Conservation (phyloP, 2,888 invertebrate genomes). For the Gibbula magus region DNA sequence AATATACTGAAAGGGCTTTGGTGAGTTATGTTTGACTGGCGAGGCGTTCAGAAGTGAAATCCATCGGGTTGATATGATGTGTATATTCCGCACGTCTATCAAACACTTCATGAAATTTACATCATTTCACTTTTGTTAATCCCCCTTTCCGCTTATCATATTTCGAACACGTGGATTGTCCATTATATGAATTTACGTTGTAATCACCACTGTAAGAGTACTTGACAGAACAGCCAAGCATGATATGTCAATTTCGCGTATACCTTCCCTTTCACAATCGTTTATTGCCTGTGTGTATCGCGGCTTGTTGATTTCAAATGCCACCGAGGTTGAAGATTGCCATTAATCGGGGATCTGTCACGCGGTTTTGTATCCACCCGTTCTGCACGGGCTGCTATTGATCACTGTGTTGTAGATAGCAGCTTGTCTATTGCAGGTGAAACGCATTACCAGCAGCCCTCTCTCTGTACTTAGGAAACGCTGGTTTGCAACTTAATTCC, state of each 20-base stretch:
- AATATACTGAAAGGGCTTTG: too few species aligned
- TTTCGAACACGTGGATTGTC: neutral
- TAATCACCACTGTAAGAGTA: neutral
- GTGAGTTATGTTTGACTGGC: too few species aligned
- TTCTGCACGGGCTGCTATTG: neutral
- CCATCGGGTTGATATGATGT: too few species aligned
- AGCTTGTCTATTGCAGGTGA: neutral
- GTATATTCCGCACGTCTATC: too few species aligned
- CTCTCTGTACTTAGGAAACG: neutral
- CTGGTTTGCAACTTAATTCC: conserved; percentile 1
- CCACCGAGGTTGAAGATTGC: neutral
- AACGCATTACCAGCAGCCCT: neutral
- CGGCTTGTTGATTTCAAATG: neutral
- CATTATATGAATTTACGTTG: neutral
- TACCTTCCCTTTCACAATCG: conserved; percentile 4
- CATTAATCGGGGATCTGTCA: conserved; percentile 3
- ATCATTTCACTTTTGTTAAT: neutral
- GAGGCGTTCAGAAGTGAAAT: too few species aligned
- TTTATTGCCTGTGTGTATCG: neutral
- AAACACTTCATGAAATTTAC: conserved; percentile 6
- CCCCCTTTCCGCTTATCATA: neutral
- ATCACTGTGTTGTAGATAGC: neutral
- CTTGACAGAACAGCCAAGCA: neutral
- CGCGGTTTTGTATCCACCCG: neutral
- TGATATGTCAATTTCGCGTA: conserved; percentile 4